Evolutionary conservation across 2,797 vertebrate genomes (phyloP).

Genomic region (Chromobotia macracanthus): DNA sequence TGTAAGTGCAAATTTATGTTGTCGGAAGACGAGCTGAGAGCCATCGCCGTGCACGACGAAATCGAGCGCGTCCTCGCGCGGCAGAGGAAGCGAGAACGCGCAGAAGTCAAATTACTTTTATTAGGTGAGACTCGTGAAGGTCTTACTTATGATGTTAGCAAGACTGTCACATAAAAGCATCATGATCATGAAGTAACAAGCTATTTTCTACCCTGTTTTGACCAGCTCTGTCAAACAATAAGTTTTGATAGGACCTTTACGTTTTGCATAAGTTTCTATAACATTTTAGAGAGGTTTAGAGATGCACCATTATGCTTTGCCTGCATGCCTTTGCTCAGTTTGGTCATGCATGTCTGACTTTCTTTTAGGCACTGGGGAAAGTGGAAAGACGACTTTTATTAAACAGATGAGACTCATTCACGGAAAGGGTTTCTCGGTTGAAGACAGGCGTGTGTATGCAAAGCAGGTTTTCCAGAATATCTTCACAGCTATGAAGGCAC

Average conservation of each 20-base stretch:
- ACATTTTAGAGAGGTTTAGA: not conserved
- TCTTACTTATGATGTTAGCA: too few relatives aligned
- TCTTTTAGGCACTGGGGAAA: slow-evolving; percentile 79
- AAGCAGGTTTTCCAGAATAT: slow-evolving; percentile 83
- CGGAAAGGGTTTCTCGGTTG: slow-evolving; percentile 78
- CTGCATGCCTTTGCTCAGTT: slow-evolving; percentile 20
- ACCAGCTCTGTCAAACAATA: too few relatives aligned
- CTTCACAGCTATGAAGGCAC: slow-evolving; percentile 75
- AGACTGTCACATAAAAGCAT: too few relatives aligned
- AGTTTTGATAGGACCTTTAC: too few relatives aligned
- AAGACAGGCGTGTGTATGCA: slow-evolving; percentile 74
- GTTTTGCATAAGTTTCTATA: too few relatives aligned
- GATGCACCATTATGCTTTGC: not conserved
- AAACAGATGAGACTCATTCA: slow-evolving; percentile 85
- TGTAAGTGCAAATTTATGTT: slow-evolving; percentile 72
- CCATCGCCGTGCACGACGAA: slow-evolving; percentile 72
- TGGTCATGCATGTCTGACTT: too few relatives aligned
- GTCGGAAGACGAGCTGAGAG: slow-evolving; percentile 73
- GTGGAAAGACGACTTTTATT: slow-evolving; percentile 84
- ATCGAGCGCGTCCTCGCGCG: slow-evolving; percentile 74
- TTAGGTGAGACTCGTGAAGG: slow-evolving; percentile 70
- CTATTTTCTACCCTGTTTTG: too few relatives aligned
- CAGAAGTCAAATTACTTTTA: slow-evolving; percentile 79
- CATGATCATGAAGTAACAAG: too few relatives aligned
- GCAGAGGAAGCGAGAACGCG: slow-evolving; percentile 74